These are phyloP conservation scores for Axis porcinus DNA, from an alignment of 2,113 vertebrate species.

Conservation along the genomic window DNA sequence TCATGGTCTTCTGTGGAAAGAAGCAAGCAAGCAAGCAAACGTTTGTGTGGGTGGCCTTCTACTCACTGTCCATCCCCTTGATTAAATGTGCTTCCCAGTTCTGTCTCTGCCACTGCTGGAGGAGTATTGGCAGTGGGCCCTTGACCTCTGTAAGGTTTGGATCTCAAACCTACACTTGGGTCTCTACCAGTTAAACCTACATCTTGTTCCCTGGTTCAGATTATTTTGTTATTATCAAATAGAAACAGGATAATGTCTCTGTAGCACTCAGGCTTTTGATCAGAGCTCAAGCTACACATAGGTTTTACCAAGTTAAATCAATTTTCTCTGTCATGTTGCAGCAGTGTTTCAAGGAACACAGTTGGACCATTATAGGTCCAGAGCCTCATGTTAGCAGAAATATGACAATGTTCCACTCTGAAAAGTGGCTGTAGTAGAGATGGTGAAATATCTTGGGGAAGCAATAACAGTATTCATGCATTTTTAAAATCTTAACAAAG, in stretches of 20 bases:
- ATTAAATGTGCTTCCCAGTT: background rate
- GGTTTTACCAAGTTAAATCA: background rate
- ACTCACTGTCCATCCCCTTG: background rate
- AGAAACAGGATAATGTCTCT: background rate
- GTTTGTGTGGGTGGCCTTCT: conserved; percentile 17
- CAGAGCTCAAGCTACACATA: background rate
- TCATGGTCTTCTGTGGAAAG: background rate
- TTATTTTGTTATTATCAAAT: background rate
- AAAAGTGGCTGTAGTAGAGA: background rate
- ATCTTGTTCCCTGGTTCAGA: background rate
- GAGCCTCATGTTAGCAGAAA: background rate
- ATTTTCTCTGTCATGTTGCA: background rate
- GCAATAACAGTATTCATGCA: background rate
- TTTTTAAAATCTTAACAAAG: background rate
- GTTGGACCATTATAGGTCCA: background rate
- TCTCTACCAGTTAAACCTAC: conserved; percentile 23
- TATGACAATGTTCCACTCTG: background rate
- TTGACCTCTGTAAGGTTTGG: conserved; percentile 24
- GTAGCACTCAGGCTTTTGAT: background rate
- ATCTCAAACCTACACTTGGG: background rate
- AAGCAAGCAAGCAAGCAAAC: background rate
- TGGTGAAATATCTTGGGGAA: background rate
- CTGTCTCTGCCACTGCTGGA: background rate
- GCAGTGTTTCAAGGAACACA: background rate
- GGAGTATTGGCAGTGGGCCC: background rate